These are phyloP conservation scores for Ictalurus furcatus DNA, from an alignment of 2,113 vertebrate species.

Conservation along the genomic window DNA sequence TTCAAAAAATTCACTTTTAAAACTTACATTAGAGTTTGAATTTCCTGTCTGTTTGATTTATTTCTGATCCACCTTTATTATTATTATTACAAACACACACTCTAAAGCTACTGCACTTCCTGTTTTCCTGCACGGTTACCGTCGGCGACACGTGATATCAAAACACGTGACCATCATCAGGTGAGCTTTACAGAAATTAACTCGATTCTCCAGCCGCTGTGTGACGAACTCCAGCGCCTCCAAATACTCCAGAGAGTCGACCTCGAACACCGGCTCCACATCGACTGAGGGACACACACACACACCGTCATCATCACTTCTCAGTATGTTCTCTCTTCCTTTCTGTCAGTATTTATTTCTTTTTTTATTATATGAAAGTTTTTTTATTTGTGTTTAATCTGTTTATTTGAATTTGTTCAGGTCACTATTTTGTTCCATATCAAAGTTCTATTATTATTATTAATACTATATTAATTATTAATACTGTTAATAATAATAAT, in stretches of 20 bases:
- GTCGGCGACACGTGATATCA: conserved; percentile 87
- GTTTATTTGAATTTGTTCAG: background rate
- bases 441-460: background rate
- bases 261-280: conserved; percentile 87
- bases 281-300: conserved; percentile 89
- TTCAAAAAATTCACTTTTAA: conserved; percentile 42
- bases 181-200: conserved; percentile 98
- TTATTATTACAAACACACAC: background rate
- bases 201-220: conserved; percentile 89
- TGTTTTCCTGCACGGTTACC: conserved; percentile 68
- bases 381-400: background rate
- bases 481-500: background rate
- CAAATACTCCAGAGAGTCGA: conserved; percentile 94
- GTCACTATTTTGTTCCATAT: background rate
- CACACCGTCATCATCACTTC: background rate
- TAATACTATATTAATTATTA: too few relatives aligned
- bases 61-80: conserved; percentile 6
- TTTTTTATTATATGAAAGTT: background rate
- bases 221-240: conserved; percentile 94
- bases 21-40: conserved; percentile 20
- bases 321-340: background rate
- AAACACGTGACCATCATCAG: conserved; percentile 99
- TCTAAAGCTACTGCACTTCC: conserved; percentile 36
- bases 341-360: background rate
- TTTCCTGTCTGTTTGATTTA: background rate